phyloP scores from a whole-genome alignment of 2,797 vertebrate species.

The Rhinichthys osculus region DNA sequence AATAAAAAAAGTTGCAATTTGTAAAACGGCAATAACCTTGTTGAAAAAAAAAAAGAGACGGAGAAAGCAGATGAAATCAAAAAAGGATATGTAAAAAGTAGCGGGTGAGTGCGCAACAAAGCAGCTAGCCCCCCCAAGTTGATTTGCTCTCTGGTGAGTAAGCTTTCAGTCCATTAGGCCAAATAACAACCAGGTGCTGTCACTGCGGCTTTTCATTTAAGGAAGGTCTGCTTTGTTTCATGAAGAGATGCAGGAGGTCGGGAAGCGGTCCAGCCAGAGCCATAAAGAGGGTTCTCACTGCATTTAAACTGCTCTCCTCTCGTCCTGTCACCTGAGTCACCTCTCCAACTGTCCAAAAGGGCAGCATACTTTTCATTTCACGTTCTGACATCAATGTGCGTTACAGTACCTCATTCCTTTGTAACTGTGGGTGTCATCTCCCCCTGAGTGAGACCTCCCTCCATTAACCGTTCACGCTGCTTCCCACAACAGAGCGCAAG shows the following conservation, averaged over 20 bases:
- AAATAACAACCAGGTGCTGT: conserved; percentile 85
- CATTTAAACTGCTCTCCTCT: conserved; percentile 63
- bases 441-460: conserved; percentile 74
- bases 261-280: conserved; percentile 79
- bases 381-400: conserved; percentile 62
- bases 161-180: conserved; percentile 79
- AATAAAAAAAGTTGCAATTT: background rate
- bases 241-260: conserved; percentile 79
- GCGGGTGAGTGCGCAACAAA: conserved; percentile 64
- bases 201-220: conserved; percentile 75
- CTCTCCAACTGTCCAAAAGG: conserved; percentile 58
- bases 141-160: conserved; percentile 75
- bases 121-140: conserved; percentile 77
- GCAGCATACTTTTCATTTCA: conserved; percentile 57
- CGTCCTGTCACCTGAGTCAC: conserved; percentile 74
- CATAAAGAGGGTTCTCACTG: conserved; percentile 67
- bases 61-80: conserved; percentile 38
- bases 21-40: conserved; percentile 2
- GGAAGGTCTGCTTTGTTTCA: conserved; percentile 79
- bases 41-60: background rate
- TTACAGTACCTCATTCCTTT: conserved; percentile 38
- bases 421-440: conserved; percentile 71
- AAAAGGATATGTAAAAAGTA: background rate
- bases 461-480: conserved; percentile 65
- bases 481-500: conserved; percentile 74